Percentiles rank a stretch among this genome's conserved stretches.
Conservation (phyloP, 2,888 invertebrate genomes). For the Ashinkailepas kermadecensis region DNA sequence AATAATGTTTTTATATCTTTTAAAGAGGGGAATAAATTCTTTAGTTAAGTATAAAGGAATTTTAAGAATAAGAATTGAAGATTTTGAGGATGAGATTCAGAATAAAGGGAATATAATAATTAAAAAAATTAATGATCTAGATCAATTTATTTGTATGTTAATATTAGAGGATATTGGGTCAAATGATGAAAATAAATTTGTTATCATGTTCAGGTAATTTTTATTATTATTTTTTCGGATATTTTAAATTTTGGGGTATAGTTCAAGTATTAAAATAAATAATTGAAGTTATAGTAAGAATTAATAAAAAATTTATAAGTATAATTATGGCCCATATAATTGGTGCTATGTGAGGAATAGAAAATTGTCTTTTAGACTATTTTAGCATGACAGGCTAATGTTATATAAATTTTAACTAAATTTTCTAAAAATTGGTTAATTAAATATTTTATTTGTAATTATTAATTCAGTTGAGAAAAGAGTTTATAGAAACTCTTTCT, state of each 20-base stretch:
- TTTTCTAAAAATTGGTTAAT: slow-evolving; percentile 41
- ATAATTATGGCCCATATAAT: slow-evolving; percentile 48
- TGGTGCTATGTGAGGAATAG: slow-evolving; percentile 61
- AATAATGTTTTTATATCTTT: background rate
- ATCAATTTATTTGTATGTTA: slow-evolving; percentile 53
- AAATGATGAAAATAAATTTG: slow-evolving; percentile 59
- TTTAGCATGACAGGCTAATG: slow-evolving; percentile 61
- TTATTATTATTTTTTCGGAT: slow-evolving; percentile 36
- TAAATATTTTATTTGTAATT: slow-evolving; percentile 48
- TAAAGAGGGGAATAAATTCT: background rate
- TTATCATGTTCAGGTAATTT: slow-evolving; percentile 55
- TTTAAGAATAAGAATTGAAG: background rate
- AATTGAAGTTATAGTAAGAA: slow-evolving; percentile 49
- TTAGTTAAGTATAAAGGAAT: background rate
- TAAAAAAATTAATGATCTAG: slow-evolving; percentile 50
- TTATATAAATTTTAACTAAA: slow-evolving; percentile 51
- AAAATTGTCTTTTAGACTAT: slow-evolving; percentile 54
- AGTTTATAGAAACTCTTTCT: slow-evolving; percentile 46
- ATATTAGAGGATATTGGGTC: slow-evolving; percentile 51
- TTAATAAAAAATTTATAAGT: slow-evolving; percentile 42
- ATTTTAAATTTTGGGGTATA: slow-evolving; percentile 38
- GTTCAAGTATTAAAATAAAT: slow-evolving; percentile 46
- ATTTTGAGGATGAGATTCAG: slow-evolving; percentile 49
- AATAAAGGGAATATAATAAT: slow-evolving; percentile 49
- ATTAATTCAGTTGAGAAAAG: slow-evolving; percentile 41